A percentile compares a stretch with the other conserved stretches of the same genome.
Conservation (phyloP, 2,797 vertebrate species). For the Lemur catta region DNA sequence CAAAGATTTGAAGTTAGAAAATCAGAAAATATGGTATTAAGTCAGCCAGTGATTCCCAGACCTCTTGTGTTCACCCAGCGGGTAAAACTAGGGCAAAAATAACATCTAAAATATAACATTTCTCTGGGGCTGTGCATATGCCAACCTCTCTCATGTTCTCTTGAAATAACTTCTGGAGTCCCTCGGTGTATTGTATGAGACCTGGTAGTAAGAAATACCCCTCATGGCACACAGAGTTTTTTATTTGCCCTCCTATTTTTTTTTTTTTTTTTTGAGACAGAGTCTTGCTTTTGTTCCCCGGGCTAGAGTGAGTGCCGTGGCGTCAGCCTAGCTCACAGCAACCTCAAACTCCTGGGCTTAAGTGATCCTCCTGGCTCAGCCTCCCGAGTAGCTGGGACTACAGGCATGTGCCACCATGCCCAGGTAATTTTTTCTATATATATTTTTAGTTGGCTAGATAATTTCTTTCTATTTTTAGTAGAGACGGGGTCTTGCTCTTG, state of each 20-base stretch:
- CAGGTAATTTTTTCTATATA: too few species aligned
- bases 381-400: too few species aligned
- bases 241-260: neutral
- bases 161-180: neutral
- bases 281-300: too few species aligned
- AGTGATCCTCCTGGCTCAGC: too few species aligned
- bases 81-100: neutral
- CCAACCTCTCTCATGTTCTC: neutral
- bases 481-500: too few species aligned
- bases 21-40: neutral
- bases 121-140: neutral
- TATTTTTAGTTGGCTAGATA: too few species aligned
- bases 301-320: too few species aligned
- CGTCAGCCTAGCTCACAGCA: too few species aligned
- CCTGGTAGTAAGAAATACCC: neutral
- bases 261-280: neutral
- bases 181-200: neutral
- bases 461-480: too few species aligned
- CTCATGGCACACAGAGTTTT: too few species aligned
- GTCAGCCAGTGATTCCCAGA: neutral
- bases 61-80: neutral
- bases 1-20: slow-evolving; percentile 22
- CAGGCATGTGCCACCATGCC: too few species aligned
- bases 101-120: neutral
- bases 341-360: too few species aligned